Evolutionary conservation across 2,888 invertebrate species (phyloP), one percentile per base, ranked within the genome.

Genomic region (Heliconius aoede): DNA sequence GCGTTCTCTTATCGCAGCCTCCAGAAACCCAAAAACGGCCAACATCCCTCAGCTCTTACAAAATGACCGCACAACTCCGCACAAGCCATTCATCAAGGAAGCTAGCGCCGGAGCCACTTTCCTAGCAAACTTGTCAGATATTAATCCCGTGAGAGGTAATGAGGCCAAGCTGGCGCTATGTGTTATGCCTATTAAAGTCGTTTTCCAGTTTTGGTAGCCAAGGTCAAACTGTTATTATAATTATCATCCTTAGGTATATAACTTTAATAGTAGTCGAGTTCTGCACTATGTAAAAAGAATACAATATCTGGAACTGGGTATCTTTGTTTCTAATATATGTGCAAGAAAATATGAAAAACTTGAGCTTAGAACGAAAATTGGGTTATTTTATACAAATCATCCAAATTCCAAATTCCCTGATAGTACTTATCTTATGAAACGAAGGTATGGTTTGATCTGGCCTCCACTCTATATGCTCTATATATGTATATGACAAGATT

Each of bases 81-180:
- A 85, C 60, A 93, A 77, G 32, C 91, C 89, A 64, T 90, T 89
- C 79, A 90, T 83, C 60, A 89, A 83, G 26, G 91, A 89, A 46
- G 93, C 91, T 28, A 91, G 76, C 1, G 95, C 91, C 79, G 95
- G 85, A 28, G 95, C 90, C 55, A 91, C 91, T 77, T 94, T 91
- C 72, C 96, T 91, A 8, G 96, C 95, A 83, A 92, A 96, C 95
- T 93, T 95, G 87, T 96, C 96, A 15, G 96, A 96, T 69, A 96
- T 85, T 69, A 95, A 91, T 60, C 96, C 96, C 18, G 95, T 94
- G 55, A 96, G 87, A 4, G 95, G 95, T 78, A 96, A 89, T 7
- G 96, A 95, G 77, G 96, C 87, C 82, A 96, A 95, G 15, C 96
- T 96, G 74, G 95, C 84, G 82, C 95, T 96, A 83, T 96, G 95